Base-by-base conservation (phyloP, 2,113 vertebrate species). In the Bubalus kerabau region DNA sequence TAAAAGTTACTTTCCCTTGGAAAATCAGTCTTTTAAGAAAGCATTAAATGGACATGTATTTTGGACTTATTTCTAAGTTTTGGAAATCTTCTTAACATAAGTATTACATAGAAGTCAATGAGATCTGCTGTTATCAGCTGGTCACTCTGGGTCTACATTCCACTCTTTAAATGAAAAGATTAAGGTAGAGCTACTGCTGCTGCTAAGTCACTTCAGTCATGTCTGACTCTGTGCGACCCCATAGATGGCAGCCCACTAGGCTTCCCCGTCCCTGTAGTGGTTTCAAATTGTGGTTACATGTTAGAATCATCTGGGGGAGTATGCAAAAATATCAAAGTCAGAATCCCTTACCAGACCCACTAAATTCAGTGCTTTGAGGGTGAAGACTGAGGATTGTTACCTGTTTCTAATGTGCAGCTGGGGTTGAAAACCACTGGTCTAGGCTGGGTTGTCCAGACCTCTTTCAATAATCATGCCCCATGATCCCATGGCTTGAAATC, bases 281-380 rank as follows among this genome's bases (percentile, higher is more conserved):
- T 67, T 95, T 97, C 46, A 50, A 62, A 54, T 46, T 84, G 78
- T 78, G 85, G n/a, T 83, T 93, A 50, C 64, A 62, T 82, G n/a
- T 93, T 96, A 85, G 81, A 94, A 88, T 95, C 64, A 90, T 1
- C 26, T 93, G 15, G 48, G 57, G 26, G 57, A 94, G 74, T 94
- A 95, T 97, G 80, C 23, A 67, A 96, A 95, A 87, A 59, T 59
- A 88, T 13, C 62, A 97, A 60, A 93, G 52, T 32, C 71, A 57
- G 24, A 8, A 6, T 43, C 43, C 60, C 48, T 89, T 76, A 87
- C n/a, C 36, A 95, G 24, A 84, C 9, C 54, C 85, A 88, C 19
- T 78, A 86, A 85, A 56, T 52, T 4, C 59, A 67, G 64, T 24
- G 43, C 15, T 96, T 54, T 64, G 32, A 91, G 74, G 83, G 28